Base-by-base conservation (phyloP, 92 coral and sea anemone genomes). In the Paramuricea clavata region DNA sequence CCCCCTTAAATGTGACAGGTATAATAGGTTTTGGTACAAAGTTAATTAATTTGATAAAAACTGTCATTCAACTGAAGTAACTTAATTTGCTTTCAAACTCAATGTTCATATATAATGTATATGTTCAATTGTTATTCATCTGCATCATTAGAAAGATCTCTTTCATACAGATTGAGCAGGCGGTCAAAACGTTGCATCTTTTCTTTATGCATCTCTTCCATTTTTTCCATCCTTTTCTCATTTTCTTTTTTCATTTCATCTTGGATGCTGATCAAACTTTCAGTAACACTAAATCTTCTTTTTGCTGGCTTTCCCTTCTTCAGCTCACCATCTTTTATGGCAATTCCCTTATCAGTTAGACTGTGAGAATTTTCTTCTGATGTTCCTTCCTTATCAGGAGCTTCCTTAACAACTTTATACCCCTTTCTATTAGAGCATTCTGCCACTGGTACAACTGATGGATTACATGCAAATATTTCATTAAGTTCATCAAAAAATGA, bases 401-500 rank as follows among this genome's bases (percentile, higher is more conserved):
- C 69, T 41, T 21, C 31, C 8, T 41, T 44, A 44, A 0, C 13
- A 77, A 56, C 54, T 86, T 60, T 62, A 86, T 33, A 74, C 67
- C 34, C 78, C 60, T 69, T 47, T 81, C 93, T 91, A 70, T 69
- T 91, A 21, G 91, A 91, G 82, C 89, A 89, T 43, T 81, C 90
- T 73, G 93, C 87, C 42, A 81, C 62, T 21, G 91, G 93, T 52
- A 62, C 36, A 78, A 87, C 89, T 34, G 41, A 87, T 31, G 87
- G 91, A 42, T 90, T 83, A 80, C 83, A 74, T 39, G 91, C 91
- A 77, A 87, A 90, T 27, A 87, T 77, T 49, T 90, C 86, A 76
- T 77, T 87, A 21, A 87, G 82, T 76, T 87, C 91, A 73, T 75
- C 91, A 87, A 90, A 90, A 82, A 81, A 90, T n/a, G 91, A 84